Percentiles rank a stretch among this genome's conserved stretches.
Evolutionary conservation across 1,140 invertebrate species (phyloP).

Genomic region (Melanaphis sacchari): DNA sequence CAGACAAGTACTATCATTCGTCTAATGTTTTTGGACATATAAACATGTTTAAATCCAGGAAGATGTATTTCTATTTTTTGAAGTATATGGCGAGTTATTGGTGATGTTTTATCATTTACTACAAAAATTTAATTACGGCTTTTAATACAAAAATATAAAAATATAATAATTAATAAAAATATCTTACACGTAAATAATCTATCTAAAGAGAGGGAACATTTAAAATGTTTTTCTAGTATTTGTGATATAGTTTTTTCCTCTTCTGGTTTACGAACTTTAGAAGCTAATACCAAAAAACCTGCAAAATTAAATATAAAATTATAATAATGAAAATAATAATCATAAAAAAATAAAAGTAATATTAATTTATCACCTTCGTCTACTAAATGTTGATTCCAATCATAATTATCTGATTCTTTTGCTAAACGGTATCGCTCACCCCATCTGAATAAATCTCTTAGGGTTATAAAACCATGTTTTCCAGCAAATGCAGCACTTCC

Average conservation of each 20-base stretch:
- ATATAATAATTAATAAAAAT: neutral
- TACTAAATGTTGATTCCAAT: conserved; percentile 97
- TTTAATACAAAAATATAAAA: conserved; percentile 18
- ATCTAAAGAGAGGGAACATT: conserved; percentile 75
- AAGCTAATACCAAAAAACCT: conserved; percentile 90
- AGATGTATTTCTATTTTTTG: conserved; percentile 69
- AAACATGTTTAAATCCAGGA: conserved; percentile 77
- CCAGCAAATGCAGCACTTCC: conserved; percentile 90
- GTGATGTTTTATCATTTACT: conserved; percentile 69
- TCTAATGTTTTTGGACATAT: conserved; percentile 93
- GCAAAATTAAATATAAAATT: conserved; percentile 60
- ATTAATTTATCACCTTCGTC: conserved; percentile 77
- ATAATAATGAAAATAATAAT: neutral
- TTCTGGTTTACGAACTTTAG: conserved; percentile 86
- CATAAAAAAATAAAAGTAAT: neutral
- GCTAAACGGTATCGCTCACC: conserved; percentile 89
- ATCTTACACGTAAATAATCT: conserved; percentile 75
- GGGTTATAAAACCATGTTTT: conserved; percentile 93
- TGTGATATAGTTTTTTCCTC: conserved; percentile 79
- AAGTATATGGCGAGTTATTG: conserved; percentile 77
- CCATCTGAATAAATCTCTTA: conserved; percentile 97
- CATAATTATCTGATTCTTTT: conserved; percentile 74
- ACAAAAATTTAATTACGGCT: neutral
- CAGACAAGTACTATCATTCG: conserved; percentile 90
- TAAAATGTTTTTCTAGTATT: conserved; percentile 86